These are phyloP conservation scores for Dioctria rufipes DNA, from an alignment of 2,888 invertebrate species.

Conservation along the genomic window DNA sequence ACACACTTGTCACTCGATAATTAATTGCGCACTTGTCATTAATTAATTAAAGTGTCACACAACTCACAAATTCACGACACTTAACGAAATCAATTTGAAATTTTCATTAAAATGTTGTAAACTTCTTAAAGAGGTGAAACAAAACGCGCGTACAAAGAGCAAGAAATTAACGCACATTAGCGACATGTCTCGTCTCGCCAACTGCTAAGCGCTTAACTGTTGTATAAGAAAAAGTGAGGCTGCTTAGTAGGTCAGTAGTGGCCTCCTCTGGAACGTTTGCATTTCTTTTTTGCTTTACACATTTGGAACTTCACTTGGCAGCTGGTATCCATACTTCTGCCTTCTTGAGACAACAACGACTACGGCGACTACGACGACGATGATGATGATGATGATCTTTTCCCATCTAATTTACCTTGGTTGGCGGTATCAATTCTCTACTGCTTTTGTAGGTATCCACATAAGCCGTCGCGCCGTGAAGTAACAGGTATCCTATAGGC, in stretches of 20 bases:
- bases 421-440: constrained; percentile 30
- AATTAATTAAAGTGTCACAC: too few relatives aligned
- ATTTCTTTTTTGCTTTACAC: constrained; percentile 47
- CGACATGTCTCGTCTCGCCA: constrained; percentile 61
- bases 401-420: constrained; percentile 44
- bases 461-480: constrained; percentile 8
- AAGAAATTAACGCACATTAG: constrained; percentile 56
- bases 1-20: too few relatives aligned
- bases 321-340: constrained; percentile 8
- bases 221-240: constrained; percentile 64
- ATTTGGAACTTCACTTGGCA: constrained; percentile 39
- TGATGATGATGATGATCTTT: constrained; percentile 12
- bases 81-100: not conserved
- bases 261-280: constrained; percentile 61
- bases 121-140: not conserved
- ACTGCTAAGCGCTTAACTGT: constrained; percentile 63
- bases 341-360: constrained; percentile 19
- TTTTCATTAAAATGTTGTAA: not conserved
- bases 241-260: constrained; percentile 70
- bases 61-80: too few relatives aligned
- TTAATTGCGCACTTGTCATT: too few relatives aligned
- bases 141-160: constrained; percentile 40
- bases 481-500: constrained; percentile 1
- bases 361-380: too few relatives aligned
- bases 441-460: constrained; percentile 6